These are phyloP conservation scores for Molorchus minor DNA, from an alignment of 2,888 invertebrate species.

Conservation along the genomic window DNA sequence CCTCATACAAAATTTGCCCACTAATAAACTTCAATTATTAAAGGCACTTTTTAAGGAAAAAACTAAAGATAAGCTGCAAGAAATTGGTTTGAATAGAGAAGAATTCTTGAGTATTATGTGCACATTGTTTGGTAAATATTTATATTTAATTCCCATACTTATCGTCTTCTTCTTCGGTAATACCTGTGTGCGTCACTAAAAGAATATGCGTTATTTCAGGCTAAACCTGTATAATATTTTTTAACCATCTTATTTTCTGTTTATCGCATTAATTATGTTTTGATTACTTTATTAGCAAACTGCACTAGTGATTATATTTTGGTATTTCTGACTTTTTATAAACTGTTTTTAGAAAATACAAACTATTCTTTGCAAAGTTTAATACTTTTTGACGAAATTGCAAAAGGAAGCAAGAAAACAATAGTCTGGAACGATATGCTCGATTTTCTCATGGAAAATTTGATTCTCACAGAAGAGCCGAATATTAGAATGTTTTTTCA, in stretches of 20 bases:
- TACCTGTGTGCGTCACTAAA: too few species aligned
- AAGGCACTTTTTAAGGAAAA: slow-evolving; percentile 45
- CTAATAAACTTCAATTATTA: slow-evolving; percentile 47
- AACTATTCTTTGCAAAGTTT: slow-evolving; percentile 54
- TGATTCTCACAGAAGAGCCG: slow-evolving; percentile 38
- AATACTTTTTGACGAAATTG: slow-evolving; percentile 56
- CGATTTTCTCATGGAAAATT: slow-evolving; percentile 56
- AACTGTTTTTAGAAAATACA: slow-evolving; percentile 54
- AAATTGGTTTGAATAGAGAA: slow-evolving; percentile 51
- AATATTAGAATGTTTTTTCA: slow-evolving; percentile 42
- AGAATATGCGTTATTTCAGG: too few species aligned
- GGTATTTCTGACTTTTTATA: too few species aligned
- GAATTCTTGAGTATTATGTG: slow-evolving; percentile 58
- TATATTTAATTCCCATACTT: too few species aligned
- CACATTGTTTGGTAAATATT: slow-evolving; percentile 52
- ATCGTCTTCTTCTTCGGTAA: too few species aligned
- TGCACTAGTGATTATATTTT: too few species aligned
- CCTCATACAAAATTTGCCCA: slow-evolving; percentile 47
- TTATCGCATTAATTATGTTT: not conserved
- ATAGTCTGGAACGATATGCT: slow-evolving; percentile 60
- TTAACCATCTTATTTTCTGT: slow-evolving; percentile 6
- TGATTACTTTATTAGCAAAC: too few species aligned
- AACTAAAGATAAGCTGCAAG: slow-evolving; percentile 17
- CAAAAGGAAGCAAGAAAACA: slow-evolving; percentile 43
- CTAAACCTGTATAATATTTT: too few species aligned